Conservation (phyloP, 2,113 vertebrate genomes). For the Benitochromis conjunctus region DNA sequence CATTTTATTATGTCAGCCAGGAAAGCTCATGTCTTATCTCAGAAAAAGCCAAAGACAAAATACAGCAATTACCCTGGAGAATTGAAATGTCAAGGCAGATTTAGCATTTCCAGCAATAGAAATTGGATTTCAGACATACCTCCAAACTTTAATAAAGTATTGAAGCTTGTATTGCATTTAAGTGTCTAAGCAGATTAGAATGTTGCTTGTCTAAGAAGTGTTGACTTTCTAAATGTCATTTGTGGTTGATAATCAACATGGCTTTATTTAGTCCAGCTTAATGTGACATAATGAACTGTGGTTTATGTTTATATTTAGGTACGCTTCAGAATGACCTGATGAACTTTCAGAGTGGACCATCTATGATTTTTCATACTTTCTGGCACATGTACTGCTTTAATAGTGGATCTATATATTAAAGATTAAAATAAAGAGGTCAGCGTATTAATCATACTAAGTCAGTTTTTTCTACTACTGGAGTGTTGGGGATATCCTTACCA, state of each 20-base stretch:
- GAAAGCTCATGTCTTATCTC: conserved; percentile 43
- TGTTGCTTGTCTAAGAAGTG: not conserved
- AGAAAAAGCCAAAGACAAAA: conserved; percentile 31
- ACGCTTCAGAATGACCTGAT: not conserved
- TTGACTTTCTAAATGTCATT: not conserved
- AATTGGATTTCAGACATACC: conserved; percentile 40
- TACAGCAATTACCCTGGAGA: conserved; percentile 46
- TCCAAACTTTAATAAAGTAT: conserved; percentile 7
- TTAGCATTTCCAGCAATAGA: conserved; percentile 39
- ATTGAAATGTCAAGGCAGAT: conserved; percentile 62
- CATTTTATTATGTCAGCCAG: conserved; percentile 27
- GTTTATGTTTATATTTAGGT: not conserved
- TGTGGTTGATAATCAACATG: not conserved
- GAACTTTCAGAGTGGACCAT: not conserved
- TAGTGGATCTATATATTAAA: not conserved
- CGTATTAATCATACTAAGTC: not conserved
- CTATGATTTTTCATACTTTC: not conserved
- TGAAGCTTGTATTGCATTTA: not conserved
- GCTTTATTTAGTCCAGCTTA: not conserved
- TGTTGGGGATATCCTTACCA: not conserved
- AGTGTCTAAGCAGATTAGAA: not conserved
- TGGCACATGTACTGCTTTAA: not conserved
- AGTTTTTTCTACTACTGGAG: not conserved
- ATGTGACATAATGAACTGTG: not conserved
- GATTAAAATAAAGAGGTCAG: not conserved